Evolutionary conservation across 2,113 vertebrate genomes (phyloP), one percentile per base, ranked within the genome.

Genomic region (Cottus gobio): DNA sequence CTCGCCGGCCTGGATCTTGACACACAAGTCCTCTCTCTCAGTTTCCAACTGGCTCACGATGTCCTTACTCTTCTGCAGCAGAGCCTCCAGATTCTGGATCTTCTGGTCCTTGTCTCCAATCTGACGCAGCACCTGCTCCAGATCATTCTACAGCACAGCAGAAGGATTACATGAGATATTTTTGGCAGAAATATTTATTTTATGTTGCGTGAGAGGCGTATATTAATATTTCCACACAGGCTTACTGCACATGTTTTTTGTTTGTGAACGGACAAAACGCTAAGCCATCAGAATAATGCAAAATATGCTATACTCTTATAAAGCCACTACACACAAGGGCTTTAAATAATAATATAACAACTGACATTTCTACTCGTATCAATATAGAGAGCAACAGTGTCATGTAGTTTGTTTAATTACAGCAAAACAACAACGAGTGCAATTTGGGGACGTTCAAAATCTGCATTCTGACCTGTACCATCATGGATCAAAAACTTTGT

Each of bases 51-150:
- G 93, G 42, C 94, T 95, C 85, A 97, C 96, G 36, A 96, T 98
- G 87, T 98, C 97, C 85, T 97, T 98, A 90, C 97, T 96, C 91
- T 99, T 99, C 90, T 99, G 97, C 82, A 99, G 94, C 85, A 99
- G 94, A 71, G 97, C 98, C 90, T 99, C 98, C 81, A 99, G 96
- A 86, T 99, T 99, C 93, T 99, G 98, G 75, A 98, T 99, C 93
- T 99, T 99, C 95, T 99, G 98, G 89, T 99, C 98, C 79, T 99
- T 99, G 85, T 99, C 98, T 16, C 98, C 97, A 79, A 99, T 99
- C 92, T 99, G 98, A 81, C 98, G 96, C 67, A 99, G 82, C 7
- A 99, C 98, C 94, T 99, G 98, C 80, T 99, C 98, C 93, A 99
- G 89, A 92, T 99, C 98, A 86, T 96, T 99, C 98, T 99, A 31